Evolutionary conservation across 2,797 vertebrate genomes (phyloP).

Genomic region (Halcyon badia): DNA sequence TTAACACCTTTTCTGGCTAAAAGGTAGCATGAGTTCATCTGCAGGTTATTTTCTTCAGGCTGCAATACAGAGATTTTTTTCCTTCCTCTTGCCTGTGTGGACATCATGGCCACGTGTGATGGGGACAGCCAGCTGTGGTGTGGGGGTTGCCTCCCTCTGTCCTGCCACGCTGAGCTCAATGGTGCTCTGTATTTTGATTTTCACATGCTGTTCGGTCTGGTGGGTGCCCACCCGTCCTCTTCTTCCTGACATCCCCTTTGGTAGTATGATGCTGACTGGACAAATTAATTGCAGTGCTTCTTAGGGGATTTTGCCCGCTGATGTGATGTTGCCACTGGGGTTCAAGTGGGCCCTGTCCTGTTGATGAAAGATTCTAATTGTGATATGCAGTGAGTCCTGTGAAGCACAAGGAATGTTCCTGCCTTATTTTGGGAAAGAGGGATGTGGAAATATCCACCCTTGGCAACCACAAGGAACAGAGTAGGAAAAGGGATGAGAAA

Average conservation of each 20-base stretch:
- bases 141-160: rapidly evolving
- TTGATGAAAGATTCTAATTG: rapidly evolving
- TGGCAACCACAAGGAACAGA: not conserved
- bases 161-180: rapidly evolving
- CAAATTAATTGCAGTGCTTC: not conserved
- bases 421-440: not conserved
- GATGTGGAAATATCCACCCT: not conserved
- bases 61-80: not conserved
- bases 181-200: not conserved
- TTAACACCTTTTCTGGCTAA: not conserved
- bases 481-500: not conserved
- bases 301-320: not conserved
- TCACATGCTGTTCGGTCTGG: not conserved
- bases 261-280: rapidly evolving
- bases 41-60: not conserved
- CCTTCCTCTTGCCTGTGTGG: rapidly evolving
- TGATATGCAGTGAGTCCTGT: not conserved
- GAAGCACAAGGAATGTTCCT: not conserved
- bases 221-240: rapidly evolving
- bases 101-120: rapidly evolving
- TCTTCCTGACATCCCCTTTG: not conserved
- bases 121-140: not conserved
- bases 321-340: not conserved
- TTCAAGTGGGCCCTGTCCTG: not conserved
- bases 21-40: not conserved